A percentile compares a stretch with the other conserved stretches of the same genome.
Evolutionary conservation across 2,888 invertebrate genomes (phyloP).

Genomic region (Biston betularia): DNA sequence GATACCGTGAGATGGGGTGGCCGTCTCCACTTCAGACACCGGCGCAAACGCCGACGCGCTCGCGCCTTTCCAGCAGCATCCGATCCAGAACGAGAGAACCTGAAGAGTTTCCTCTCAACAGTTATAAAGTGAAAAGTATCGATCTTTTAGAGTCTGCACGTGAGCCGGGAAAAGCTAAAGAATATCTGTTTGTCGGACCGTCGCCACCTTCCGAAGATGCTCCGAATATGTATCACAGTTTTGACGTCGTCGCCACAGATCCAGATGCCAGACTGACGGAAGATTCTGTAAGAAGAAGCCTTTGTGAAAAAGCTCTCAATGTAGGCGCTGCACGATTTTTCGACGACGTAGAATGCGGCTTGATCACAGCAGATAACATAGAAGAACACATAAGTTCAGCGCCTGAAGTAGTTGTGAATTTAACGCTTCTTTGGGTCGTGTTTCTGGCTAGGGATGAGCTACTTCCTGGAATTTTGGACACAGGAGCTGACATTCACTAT

Average conservation of each 20-base stretch:
- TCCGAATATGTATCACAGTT: conserved; percentile 92
- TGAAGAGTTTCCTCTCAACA: conserved; percentile 87
- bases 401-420: conserved; percentile 89
- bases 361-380: conserved; percentile 87
- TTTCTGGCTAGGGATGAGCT: conserved; percentile 91
- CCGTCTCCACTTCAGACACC: conserved; percentile 72
- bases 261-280: conserved; percentile 90
- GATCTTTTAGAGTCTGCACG: conserved; percentile 88
- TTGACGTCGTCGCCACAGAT: conserved; percentile 89
- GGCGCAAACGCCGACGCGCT: conserved; percentile 61
- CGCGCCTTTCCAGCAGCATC: conserved; percentile 72
- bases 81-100: conserved; percentile 74
- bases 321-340: conserved; percentile 89
- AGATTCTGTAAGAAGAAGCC: conserved; percentile 89
- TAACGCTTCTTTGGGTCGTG: conserved; percentile 90
- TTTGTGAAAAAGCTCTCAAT: conserved; percentile 90
- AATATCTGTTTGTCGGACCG: conserved; percentile 92
- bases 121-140: conserved; percentile 69
- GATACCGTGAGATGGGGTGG: conserved; percentile 87
- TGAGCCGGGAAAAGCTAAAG: conserved; percentile 85
- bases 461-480: conserved; percentile 87
- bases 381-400: conserved; percentile 86
- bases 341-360: conserved; percentile 91
- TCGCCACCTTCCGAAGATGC: conserved; percentile 93
- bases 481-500: conserved; percentile 90